Evolutionary conservation across 2,888 invertebrate genomes (phyloP).

Genomic region (Netelia virgata): DNA sequence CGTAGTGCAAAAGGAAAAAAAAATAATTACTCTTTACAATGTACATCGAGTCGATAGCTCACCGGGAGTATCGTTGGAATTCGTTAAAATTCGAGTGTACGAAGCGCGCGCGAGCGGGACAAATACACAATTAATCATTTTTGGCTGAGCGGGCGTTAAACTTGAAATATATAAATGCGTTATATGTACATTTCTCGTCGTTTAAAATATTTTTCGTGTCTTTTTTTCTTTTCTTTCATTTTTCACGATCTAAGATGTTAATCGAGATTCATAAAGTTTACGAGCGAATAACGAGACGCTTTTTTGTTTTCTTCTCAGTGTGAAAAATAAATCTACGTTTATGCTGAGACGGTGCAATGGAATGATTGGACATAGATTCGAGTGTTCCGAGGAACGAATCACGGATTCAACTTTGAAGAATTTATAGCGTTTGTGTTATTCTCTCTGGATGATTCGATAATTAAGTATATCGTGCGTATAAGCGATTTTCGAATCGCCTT

Average conservation of each 20-base stretch:
- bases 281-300: slow-evolving; percentile 33
- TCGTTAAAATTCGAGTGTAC: not conserved
- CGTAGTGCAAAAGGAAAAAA: slow-evolving; percentile 9
- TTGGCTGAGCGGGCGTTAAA: slow-evolving; percentile 45
- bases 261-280: slow-evolving; percentile 24
- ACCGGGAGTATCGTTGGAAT: slow-evolving; percentile 6
- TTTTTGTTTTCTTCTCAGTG: slow-evolving; percentile 19
- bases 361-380: slow-evolving; percentile 50
- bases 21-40: slow-evolving; percentile 53
- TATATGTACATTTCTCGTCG: slow-evolving; percentile 55
- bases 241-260: slow-evolving; percentile 22
- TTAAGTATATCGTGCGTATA: slow-evolving; percentile 4
- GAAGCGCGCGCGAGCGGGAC: slow-evolving; percentile 22
- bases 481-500: not conserved
- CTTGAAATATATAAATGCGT: slow-evolving; percentile 49
- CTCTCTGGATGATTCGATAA: slow-evolving; percentile 43
- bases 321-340: slow-evolving; percentile 74
- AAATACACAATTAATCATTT: slow-evolving; percentile 25
- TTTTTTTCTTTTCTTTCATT: slow-evolving; percentile 6
- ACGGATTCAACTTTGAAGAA: slow-evolving; percentile 47
- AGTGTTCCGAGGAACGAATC: slow-evolving; percentile 36
- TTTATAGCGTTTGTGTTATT: slow-evolving; percentile 21
- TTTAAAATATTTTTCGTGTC: slow-evolving; percentile 11
- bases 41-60: slow-evolving; percentile 41
- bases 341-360: slow-evolving; percentile 70